Evolutionary conservation across 2,888 invertebrate genomes (phyloP).

Genomic region (Drosophila kanekoi): DNA sequence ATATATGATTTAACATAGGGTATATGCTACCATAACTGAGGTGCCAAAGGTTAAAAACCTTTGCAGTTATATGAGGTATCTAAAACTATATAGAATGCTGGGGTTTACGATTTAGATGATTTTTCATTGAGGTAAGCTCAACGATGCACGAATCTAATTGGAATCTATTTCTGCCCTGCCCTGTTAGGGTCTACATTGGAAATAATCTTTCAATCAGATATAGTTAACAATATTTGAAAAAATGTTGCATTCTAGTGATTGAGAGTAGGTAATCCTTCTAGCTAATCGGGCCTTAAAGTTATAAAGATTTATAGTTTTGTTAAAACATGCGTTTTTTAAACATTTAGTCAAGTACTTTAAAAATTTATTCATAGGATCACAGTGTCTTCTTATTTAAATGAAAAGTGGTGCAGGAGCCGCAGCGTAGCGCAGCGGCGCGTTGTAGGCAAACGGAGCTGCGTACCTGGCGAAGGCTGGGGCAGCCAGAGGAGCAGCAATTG

Average conservation of each 20-base stretch:
- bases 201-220: too few relatives aligned
- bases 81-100: too few relatives aligned
- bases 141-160: too few relatives aligned
- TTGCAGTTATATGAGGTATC: too few relatives aligned
- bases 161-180: too few relatives aligned
- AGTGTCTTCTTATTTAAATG: slow-evolving; percentile 13
- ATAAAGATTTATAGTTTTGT: background rate
- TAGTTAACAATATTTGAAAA: too few relatives aligned
- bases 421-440: slow-evolving; percentile 35
- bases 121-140: too few relatives aligned
- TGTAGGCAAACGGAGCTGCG: slow-evolving; percentile 31
- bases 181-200: too few relatives aligned
- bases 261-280: too few relatives aligned
- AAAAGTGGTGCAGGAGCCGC: slow-evolving; percentile 31
- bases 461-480: slow-evolving; percentile 11
- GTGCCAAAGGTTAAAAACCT: background rate
- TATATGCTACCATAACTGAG: background rate
- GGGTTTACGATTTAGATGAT: too few relatives aligned
- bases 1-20: background rate
- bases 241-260: too few relatives aligned
- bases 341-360: slow-evolving; percentile 2
- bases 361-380: slow-evolving; percentile 16
- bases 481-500: slow-evolving; percentile 22
- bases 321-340: background rate
- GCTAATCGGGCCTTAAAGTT: too few relatives aligned